Evolutionary conservation across 2,113 vertebrate species (phyloP).

Genomic region (Rana temporaria): DNA sequence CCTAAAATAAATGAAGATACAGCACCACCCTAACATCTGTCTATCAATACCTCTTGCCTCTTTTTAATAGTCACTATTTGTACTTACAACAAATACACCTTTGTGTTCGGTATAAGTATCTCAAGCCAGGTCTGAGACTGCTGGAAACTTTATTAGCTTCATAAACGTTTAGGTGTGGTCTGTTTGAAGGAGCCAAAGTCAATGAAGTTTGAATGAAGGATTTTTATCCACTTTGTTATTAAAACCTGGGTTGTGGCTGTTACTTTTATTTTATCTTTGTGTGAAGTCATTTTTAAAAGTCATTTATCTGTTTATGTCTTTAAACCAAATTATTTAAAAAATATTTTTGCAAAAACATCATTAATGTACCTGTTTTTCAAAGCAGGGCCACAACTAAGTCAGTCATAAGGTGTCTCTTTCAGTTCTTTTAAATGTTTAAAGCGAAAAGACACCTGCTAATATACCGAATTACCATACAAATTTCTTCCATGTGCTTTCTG

Average conservation of each 20-base stretch:
- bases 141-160: constrained; percentile 81
- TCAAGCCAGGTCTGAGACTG: constrained; percentile 79
- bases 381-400: too few species aligned
- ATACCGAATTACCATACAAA: too few species aligned
- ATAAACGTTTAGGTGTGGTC: constrained; percentile 78
- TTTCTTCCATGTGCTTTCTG: too few species aligned
- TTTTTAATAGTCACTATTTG: constrained; percentile 57
- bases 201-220: constrained; percentile 69
- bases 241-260: background rate
- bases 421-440: too few species aligned
- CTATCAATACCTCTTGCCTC: background rate
- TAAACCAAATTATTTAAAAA: too few species aligned
- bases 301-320: too few species aligned
- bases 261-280: too few species aligned
- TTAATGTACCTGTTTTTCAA: too few species aligned
- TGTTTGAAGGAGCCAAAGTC: constrained; percentile 74
- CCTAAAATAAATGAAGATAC: background rate
- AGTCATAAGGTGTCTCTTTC: too few species aligned
- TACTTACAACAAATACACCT: constrained; percentile 76
- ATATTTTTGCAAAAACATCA: too few species aligned
- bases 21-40: background rate
- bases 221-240: constrained; percentile 55
- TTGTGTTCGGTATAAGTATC: constrained; percentile 77
- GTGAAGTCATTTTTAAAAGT: too few species aligned
- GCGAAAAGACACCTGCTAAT: too few species aligned